These are phyloP conservation scores for Andinoacara biseriatus DNA, from an alignment of 2,113 vertebrate species.

Conservation along the genomic window DNA sequence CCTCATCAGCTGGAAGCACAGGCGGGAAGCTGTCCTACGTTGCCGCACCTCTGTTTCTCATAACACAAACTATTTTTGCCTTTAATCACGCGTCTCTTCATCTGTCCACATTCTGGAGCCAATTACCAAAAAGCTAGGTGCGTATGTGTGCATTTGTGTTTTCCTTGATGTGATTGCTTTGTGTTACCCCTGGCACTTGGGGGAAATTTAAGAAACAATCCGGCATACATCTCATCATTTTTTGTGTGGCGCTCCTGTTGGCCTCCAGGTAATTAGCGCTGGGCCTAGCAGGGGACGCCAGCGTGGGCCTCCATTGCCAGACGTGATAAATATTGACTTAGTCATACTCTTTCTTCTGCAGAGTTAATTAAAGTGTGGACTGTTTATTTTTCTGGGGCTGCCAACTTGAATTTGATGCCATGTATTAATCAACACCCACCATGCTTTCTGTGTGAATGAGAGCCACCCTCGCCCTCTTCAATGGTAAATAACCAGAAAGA, in stretches of 20 bases:
- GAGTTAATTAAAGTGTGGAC: slow-evolving; percentile 76
- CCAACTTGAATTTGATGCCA: slow-evolving; percentile 68
- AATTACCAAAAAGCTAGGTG: slow-evolving; percentile 44
- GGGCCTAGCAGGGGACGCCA: slow-evolving; percentile 53
- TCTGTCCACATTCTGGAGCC: slow-evolving; percentile 32
- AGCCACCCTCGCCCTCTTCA: slow-evolving; percentile 28
- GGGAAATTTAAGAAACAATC: slow-evolving; percentile 63
- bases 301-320: slow-evolving; percentile 58
- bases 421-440: slow-evolving; percentile 73
- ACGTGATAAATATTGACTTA: slow-evolving; percentile 78
- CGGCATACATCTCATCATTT: slow-evolving; percentile 53
- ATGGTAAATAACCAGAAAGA: slow-evolving; percentile 21
- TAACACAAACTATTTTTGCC: neutral
- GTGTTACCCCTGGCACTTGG: slow-evolving; percentile 50
- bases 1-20: neutral
- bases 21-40: neutral
- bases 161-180: slow-evolving; percentile 59
- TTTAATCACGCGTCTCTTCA: slow-evolving; percentile 61
- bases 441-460: slow-evolving; percentile 18
- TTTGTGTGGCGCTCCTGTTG: slow-evolving; percentile 49
- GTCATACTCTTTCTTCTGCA: slow-evolving; percentile 65
- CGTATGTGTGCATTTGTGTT: slow-evolving; percentile 18
- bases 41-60: neutral
- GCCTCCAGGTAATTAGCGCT: slow-evolving; percentile 76
- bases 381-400: slow-evolving; percentile 70